Base-by-base conservation (phyloP, 1,140 invertebrate species). In the Agraylea sexmaculata region DNA sequence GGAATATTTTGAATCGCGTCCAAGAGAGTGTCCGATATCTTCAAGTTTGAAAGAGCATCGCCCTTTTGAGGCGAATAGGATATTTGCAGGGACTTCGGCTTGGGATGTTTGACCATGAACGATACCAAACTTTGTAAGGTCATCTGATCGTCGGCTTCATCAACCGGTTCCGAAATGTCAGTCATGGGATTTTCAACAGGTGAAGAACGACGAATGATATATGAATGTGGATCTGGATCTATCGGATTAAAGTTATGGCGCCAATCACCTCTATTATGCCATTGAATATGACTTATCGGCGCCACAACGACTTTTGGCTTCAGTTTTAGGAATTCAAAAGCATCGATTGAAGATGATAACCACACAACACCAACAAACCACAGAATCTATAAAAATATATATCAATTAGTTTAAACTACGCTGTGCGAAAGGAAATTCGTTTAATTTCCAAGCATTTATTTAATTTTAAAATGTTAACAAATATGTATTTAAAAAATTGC, bases 51-150 rank as follows among this genome's bases (percentile, higher is more conserved):
- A 2, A 16, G 3, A 20, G 31, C 29, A 17, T 37, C 29, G 3
- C 22, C 23, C 13, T 29, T 22, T 21, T 18, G 12, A 5, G 46
- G 42, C 18, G 44, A 38, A 11, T 34, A 41, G 1, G 46, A 34
- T 16, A 48, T 48, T 16, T 48, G 42, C 12, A 48, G 32, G 10
- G 42, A 33, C 37, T 42, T 48, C 1, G 42, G 28, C 11, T 6
- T 23, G n/a, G 34, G 34, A n/a, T n/a, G n/a, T n/a, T n/a, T n/a
- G n/a, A n/a, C n/a, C n/a, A n/a, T n/a, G n/a, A n/a, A n/a, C n/a
- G n/a, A n/a, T n/a, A n/a, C n/a, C n/a, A n/a, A n/a, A n/a, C n/a
- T n/a, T n/a, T n/a, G n/a, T n/a, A n/a, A n/a, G n/a, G n/a, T n/a
- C n/a, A n/a, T n/a, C n/a, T n/a, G n/a, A n/a, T n/a, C n/a, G n/a